Conservation (phyloP, 2,888 invertebrate genomes). For the Alsophila aescularia region DNA sequence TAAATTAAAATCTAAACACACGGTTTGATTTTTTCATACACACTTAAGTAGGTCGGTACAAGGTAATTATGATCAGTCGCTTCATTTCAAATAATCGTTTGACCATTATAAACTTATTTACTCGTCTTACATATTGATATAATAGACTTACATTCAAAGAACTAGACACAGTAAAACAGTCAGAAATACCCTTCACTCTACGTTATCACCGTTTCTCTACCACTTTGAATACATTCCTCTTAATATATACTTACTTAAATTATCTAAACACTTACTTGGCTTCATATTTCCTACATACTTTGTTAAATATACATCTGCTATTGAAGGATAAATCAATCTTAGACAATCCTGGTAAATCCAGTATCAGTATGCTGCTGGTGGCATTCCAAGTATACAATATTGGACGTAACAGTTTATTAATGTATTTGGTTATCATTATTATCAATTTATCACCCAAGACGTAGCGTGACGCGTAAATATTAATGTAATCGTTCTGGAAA, state of each 20-base stretch:
- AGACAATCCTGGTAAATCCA: too few relatives aligned
- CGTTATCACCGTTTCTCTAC: conserved; percentile 50
- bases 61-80: too few relatives aligned
- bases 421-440: background rate
- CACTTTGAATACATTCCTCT: conserved; percentile 19
- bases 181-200: conserved; percentile 54
- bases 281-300: conserved; percentile 2
- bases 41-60: too few relatives aligned
- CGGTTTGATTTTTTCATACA: too few relatives aligned
- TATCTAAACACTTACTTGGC: conserved; percentile 16
- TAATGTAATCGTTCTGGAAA: too few relatives aligned
- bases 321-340: too few relatives aligned
- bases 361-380: too few relatives aligned
- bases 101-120: background rate
- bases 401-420: too few relatives aligned
- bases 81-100: background rate
- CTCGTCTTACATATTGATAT: conserved; percentile 10
- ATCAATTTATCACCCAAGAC: too few relatives aligned
- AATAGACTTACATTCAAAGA: conserved; percentile 14
- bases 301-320: background rate
- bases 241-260: conserved; percentile 12
- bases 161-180: conserved; percentile 56
- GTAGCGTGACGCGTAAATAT: too few relatives aligned
- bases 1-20: too few relatives aligned
- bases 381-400: too few relatives aligned